These are phyloP conservation scores for Cranoglanis bouderius DNA, from an alignment of 2,113 vertebrate genomes.

Conservation along the genomic window DNA sequence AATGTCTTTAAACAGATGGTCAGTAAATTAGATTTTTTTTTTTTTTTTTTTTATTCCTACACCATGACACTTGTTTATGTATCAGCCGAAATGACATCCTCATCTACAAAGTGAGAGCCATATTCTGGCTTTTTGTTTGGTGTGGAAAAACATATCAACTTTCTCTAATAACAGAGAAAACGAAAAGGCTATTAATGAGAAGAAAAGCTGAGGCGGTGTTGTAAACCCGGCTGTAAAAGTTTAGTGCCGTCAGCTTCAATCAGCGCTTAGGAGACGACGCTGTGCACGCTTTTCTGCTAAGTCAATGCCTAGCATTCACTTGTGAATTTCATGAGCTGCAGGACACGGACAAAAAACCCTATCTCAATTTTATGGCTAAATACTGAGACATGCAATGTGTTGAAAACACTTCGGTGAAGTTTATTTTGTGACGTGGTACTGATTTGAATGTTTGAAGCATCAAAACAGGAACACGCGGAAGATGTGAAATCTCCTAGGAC, in stretches of 20 bases:
- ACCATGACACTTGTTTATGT: constrained; percentile 48
- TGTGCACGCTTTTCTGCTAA: constrained; percentile 37
- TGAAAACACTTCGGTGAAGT: neutral
- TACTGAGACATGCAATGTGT: neutral
- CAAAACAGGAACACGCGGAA: neutral
- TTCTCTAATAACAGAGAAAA: constrained; percentile 27
- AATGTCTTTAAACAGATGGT: constrained; percentile 56
- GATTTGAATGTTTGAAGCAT: neutral
- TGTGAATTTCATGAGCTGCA: neutral
- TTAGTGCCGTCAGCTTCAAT: constrained; percentile 56
- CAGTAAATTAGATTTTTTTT: constrained; percentile 18
- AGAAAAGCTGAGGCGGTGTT: constrained; percentile 14
- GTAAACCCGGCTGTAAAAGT: constrained; percentile 52
- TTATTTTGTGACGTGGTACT: neutral
- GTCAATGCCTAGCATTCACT: constrained; percentile 34
- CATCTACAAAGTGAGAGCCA: neutral
- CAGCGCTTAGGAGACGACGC: constrained; percentile 34
- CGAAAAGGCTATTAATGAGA: constrained; percentile 42
- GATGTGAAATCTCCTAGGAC: neutral
- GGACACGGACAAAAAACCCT: constrained; percentile 65
- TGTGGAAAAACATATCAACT: constrained; percentile 31
- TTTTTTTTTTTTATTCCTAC: constrained; percentile 25
- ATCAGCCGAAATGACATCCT: constrained; percentile 12
- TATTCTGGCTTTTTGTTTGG: neutral
- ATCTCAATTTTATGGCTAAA: neutral